These are phyloP conservation scores for Melanchra persicariae DNA, from an alignment of 2,888 invertebrate species.

Conservation along the genomic window DNA sequence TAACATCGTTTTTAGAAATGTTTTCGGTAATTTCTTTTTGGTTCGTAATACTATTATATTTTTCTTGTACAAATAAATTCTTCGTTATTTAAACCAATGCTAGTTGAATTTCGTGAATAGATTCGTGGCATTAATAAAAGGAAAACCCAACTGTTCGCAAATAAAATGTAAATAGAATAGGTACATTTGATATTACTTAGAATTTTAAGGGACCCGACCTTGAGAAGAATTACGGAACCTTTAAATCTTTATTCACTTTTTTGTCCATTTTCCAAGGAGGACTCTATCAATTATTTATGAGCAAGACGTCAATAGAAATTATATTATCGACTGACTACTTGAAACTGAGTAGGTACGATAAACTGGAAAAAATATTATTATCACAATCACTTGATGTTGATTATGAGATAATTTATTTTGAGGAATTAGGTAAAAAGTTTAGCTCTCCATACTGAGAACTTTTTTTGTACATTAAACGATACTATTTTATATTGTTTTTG, in stretches of 20 bases:
- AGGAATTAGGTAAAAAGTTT: no score
- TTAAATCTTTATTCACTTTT: neutral
- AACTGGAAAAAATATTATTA: neutral
- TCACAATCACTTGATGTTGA: no score
- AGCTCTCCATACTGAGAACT: no score
- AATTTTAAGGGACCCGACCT: neutral
- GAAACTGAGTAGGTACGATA: neutral
- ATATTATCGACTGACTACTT: neutral
- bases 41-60: neutral
- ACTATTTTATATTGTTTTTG: no score
- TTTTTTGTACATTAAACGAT: no score
- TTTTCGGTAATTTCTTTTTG: constrained; percentile 8
- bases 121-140: constrained; percentile 11
- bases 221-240: neutral
- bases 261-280: no score
- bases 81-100: neutral
- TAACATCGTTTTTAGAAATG: neutral
- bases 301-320: no score
- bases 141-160: neutral
- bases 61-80: neutral
- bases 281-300: neutral
- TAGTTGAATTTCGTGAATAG: neutral
- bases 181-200: neutral
- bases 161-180: neutral
- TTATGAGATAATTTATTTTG: no score